Conservation (phyloP, 1,140 invertebrate genomes). For the Macrocentrus cingulum region DNA sequence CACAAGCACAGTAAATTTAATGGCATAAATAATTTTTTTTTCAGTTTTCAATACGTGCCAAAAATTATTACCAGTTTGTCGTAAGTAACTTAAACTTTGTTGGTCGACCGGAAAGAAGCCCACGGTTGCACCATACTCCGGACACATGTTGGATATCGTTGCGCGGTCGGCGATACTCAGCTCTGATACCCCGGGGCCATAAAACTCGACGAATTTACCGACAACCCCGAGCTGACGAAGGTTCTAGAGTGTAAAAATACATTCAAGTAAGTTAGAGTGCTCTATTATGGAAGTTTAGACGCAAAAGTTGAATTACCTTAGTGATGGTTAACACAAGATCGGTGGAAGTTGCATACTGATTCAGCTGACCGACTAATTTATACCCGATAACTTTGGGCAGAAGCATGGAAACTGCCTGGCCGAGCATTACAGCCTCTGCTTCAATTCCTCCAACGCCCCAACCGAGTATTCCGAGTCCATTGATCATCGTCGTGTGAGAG, state of each 20-base stretch:
- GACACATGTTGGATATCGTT: slow-evolving; percentile 96
- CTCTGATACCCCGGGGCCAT: slow-evolving; percentile 85
- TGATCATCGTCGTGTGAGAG: slow-evolving; percentile 99
- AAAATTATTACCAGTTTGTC: slow-evolving; percentile 76
- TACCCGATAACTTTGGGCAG: slow-evolving; percentile 96
- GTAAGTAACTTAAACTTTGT: slow-evolving; percentile 81
- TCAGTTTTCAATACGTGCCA: too few species aligned
- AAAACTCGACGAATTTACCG: slow-evolving; percentile 99
- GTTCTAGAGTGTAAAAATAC: slow-evolving; percentile 67
- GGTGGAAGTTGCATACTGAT: slow-evolving; percentile 89
- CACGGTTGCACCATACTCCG: slow-evolving; percentile 96
- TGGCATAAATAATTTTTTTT: too few species aligned
- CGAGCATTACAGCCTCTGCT: slow-evolving; percentile 90
- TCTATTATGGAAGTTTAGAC: background rate
- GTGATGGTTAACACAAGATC: slow-evolving; percentile 97
- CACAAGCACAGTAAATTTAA: background rate
- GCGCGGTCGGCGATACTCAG: slow-evolving; percentile 94
- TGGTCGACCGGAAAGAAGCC: slow-evolving; percentile 95
- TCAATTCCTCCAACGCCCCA: slow-evolving; percentile 84
- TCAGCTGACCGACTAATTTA: slow-evolving; percentile 79
- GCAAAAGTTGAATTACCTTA: too few species aligned
- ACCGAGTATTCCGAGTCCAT: slow-evolving; percentile 80
- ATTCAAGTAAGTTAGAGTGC: background rate
- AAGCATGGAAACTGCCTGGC: slow-evolving; percentile 95
- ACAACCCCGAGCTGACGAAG: slow-evolving; percentile 92